Percentiles rank a stretch among this genome's conserved stretches.
Conservation (phyloP, 2,113 vertebrate genomes). For the Macroglossus sobrinus region DNA sequence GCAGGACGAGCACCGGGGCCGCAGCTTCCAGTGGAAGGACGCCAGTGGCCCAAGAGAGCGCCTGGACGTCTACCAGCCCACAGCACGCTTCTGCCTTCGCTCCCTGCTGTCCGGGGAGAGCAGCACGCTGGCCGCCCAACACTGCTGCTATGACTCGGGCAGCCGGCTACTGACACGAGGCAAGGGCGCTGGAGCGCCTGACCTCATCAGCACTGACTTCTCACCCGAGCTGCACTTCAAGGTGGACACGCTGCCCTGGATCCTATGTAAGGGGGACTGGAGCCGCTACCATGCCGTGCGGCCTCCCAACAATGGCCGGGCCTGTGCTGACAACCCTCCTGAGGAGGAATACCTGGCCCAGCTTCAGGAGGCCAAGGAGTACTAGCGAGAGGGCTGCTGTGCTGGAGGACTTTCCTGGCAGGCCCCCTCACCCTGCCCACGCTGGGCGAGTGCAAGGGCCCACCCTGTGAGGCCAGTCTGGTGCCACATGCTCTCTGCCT, state of each 20-base stretch:
- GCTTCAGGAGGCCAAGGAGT: slow-evolving; percentile 93
- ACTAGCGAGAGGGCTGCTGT: slow-evolving; percentile 71
- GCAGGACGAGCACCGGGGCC: slow-evolving; percentile 83
- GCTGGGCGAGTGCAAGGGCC: not conserved
- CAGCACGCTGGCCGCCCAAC: slow-evolving; percentile 90
- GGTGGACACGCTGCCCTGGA: slow-evolving; percentile 94
- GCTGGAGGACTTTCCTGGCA: not conserved
- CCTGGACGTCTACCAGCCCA: slow-evolving; percentile 93
- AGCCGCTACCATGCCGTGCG: slow-evolving; percentile 90
- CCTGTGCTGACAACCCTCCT: slow-evolving; percentile 87
- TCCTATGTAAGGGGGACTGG: slow-evolving; percentile 96
- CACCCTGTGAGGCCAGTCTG: not conserved
- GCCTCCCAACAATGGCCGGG: slow-evolving; percentile 90
- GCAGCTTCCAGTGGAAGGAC: slow-evolving; percentile 89
- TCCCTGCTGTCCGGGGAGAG: slow-evolving; percentile 88
- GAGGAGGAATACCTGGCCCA: slow-evolving; percentile 92
- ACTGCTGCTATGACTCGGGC: slow-evolving; percentile 91
- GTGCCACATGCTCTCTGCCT: too few relatives aligned
- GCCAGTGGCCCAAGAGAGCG: slow-evolving; percentile 90
- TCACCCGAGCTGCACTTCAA: slow-evolving; percentile 95
- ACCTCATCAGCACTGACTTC: slow-evolving; percentile 93
- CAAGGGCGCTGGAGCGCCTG: slow-evolving; percentile 90
- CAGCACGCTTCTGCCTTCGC: slow-evolving; percentile 89
- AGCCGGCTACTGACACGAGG: slow-evolving; percentile 91
- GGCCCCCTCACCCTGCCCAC: not conserved